Percentiles rank a stretch among this genome's conserved stretches.
Conservation (phyloP, 35 echinoderm and acorn worm species). For the Ptychodera flava region DNA sequence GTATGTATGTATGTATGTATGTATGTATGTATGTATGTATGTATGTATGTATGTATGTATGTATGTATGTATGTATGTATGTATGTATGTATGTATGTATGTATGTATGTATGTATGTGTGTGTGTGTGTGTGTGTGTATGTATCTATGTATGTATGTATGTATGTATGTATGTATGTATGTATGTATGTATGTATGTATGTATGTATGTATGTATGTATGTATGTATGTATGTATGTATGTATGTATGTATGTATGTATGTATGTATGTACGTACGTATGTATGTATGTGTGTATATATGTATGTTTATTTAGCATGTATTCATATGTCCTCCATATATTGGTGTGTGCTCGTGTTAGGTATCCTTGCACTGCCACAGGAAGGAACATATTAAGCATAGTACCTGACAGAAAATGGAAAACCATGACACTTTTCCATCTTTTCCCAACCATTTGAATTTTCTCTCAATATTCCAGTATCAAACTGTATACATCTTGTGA, state of each 20-base stretch:
- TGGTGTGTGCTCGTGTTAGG: too few species aligned
- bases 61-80: constrained; percentile 2
- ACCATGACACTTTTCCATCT: too few species aligned
- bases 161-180: neutral
- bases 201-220: neutral
- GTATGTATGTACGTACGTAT: neutral
- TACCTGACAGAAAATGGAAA: too few species aligned
- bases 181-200: constrained; percentile 2
- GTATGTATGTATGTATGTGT: neutral
- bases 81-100: constrained; percentile 2
- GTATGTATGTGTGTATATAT: too few species aligned
- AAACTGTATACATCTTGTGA: too few species aligned
- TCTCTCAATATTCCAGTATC: too few species aligned
- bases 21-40: neutral
- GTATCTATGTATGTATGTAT: neutral
- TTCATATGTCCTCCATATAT: too few species aligned
- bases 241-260: constrained; percentile 2
- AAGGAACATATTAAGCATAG: too few species aligned
- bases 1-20: constrained; percentile 2
- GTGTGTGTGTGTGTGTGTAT: neutral
- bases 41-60: neutral
- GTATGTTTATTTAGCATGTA: too few species aligned
- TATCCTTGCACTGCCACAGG: too few species aligned
- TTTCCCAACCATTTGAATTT: too few species aligned
- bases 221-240: neutral